phyloP scores from a whole-genome alignment of 2,113 vertebrate species.

The Semnornis frantzii region DNA sequence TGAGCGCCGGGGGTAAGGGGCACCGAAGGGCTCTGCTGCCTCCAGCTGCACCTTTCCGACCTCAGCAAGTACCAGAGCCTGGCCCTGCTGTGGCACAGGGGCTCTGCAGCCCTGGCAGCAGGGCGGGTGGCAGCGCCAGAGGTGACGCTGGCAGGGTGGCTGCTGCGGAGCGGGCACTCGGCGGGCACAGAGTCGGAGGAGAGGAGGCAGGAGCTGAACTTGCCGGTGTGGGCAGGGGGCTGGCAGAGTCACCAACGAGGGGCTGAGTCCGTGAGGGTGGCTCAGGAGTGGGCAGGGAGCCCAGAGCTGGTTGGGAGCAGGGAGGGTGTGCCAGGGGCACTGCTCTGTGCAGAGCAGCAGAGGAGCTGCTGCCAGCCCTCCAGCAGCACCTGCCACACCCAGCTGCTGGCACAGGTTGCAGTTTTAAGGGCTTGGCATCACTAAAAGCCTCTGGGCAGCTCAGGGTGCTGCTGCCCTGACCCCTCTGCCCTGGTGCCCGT shows the following conservation, averaged over 20 bases:
- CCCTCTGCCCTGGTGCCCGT: fast-evolving
- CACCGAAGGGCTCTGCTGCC: background rate
- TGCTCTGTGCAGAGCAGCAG: background rate
- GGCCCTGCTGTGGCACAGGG: background rate
- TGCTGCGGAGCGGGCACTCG: fast-evolving
- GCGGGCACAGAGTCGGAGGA: background rate
- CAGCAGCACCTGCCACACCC: background rate
- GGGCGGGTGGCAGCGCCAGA: background rate
- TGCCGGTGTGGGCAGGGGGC: background rate
- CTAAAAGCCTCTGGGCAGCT: background rate
- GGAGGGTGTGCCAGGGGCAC: background rate
- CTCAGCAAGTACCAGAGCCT: background rate
- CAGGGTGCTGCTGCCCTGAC: background rate
- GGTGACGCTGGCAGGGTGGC: background rate
- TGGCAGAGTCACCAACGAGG: background rate
- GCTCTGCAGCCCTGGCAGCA: background rate
- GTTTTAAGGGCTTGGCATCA: background rate
- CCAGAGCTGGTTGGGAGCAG: background rate
- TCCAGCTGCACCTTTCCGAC: background rate
- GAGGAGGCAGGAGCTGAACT: background rate
- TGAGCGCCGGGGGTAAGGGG: slow-evolving; percentile 84
- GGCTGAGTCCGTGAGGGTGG: background rate
- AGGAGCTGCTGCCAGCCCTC: background rate
- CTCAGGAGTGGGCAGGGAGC: background rate
- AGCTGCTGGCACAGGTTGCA: background rate